A percentile compares a stretch with the other conserved stretches of the same genome.
Conservation (phyloP, 2,113 vertebrate species). For the Plotosus lineatus region DNA sequence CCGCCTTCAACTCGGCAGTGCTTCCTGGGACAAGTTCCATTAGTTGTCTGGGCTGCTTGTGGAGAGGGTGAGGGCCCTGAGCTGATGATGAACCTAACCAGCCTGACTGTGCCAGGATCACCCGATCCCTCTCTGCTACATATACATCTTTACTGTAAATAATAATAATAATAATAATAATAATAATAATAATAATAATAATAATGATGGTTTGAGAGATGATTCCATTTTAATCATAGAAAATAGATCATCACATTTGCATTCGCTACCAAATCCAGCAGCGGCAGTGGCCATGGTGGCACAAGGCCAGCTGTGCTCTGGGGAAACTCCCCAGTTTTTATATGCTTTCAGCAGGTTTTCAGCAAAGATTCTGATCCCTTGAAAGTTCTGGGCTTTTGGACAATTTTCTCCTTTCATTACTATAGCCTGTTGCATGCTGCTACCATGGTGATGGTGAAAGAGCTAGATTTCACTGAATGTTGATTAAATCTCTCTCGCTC, state of each 20-base stretch:
- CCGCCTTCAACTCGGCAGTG: too few species aligned
- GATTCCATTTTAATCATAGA: slow-evolving; percentile 39
- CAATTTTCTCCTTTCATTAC: not conserved
- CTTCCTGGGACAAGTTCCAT: too few species aligned
- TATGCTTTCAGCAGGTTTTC: not conserved
- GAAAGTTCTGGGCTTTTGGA: not conserved
- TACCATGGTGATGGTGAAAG: not conserved
- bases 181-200: too few species aligned
- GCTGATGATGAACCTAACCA: too few species aligned
- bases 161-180: too few species aligned
- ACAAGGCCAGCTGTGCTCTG: not conserved
- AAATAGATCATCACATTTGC: slow-evolving; percentile 37
- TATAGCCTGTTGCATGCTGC: not conserved
- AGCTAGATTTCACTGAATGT: not conserved
- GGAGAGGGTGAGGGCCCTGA: too few species aligned
- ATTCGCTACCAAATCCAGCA: slow-evolving; percentile 14
- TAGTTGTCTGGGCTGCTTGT: too few species aligned
- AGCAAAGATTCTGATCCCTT: not conserved
- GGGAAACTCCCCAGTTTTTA: not conserved
- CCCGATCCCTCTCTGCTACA: too few species aligned
- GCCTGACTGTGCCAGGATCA: too few species aligned
- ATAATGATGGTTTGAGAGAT: slow-evolving; percentile 22
- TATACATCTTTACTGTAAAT: too few species aligned
- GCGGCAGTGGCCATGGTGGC: not conserved
- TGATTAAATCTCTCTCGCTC: too few species aligned